Evolutionary conservation across 2,797 vertebrate species (phyloP).

Genomic region (Pangasius larnaudii): DNA sequence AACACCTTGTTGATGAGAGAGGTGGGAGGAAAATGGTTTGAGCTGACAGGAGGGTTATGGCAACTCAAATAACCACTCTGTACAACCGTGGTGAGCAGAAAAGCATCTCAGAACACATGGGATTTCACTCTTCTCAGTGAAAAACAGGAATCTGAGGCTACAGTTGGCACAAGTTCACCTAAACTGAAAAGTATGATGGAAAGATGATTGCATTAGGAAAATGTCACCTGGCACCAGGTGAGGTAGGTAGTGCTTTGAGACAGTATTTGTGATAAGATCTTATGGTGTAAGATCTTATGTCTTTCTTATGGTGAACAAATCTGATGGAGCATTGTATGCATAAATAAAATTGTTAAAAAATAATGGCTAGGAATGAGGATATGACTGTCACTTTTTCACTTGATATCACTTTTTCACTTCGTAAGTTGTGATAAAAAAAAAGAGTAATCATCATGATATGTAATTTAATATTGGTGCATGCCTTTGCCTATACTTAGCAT

Average conservation of each 20-base stretch:
- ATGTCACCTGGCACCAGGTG: neutral
- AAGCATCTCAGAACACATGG: neutral
- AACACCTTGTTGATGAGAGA: neutral
- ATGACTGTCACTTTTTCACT: neutral
- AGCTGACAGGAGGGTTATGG: neutral
- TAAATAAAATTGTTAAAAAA: neutral
- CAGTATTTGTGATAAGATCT: neutral
- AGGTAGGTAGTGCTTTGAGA: neutral
- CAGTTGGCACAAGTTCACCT: neutral
- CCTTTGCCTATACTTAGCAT: neutral
- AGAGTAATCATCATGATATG: neutral
- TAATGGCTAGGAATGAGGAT: neutral
- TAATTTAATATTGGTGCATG: neutral
- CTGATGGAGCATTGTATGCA: neutral
- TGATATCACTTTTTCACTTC: neutral
- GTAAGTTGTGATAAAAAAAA: neutral
- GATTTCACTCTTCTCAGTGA: neutral
- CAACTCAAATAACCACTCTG: neutral
- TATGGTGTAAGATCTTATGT: neutral
- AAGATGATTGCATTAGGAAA: neutral
- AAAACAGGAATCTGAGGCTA: neutral
- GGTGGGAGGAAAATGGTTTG: neutral
- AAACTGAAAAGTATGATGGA: neutral
- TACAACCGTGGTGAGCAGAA: neutral
- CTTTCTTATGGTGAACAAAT: neutral